Base-by-base conservation (phyloP, 2,888 invertebrate species). In the Nymphalis polychloros region DNA sequence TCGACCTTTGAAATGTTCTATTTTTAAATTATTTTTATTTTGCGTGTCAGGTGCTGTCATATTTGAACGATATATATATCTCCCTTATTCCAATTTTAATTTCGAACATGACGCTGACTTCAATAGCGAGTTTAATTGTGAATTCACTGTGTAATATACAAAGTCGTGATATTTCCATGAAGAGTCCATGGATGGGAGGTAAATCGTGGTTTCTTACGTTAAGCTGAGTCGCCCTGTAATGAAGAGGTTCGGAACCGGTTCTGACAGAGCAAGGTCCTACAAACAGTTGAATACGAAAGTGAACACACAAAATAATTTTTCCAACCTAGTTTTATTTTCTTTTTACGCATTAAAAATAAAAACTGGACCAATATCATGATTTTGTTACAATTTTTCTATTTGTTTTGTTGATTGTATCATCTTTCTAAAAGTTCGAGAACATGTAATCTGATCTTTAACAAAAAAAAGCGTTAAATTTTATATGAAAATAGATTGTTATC, bases 221-320 rank as follows among this genome's bases (percentile, higher is more conserved):
- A 72, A 70, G 68, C 63, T 63, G 31, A 41, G 55, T 69, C 68
- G 65, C 72, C 70, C 71, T 55, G 80, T 86, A 85, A 87, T 86
- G 83, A 86, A 87, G 84, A 85, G 80, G 77, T 80, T 71, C 72
- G 68, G 77, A 87, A 87, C 87, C 86, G 87, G 88, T 87, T 82
- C 72, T 68, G 59, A 66, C 65, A 59, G 67, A 63, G 76, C 76
- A 76, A 77, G 78, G 76, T 76, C 78, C 75, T 76, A 59, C 69
- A 67, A 52, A 61, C 65, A 69, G 53, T 62, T 64, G 55, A 46
- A 69, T 63, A 72, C 59, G 7, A 59, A 67, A 67, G 63, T 48
- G n/a, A 61, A 27, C 68, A 68, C 69, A 50, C 63, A 68, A n/a
- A 68, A 74, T 70, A 71, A 67, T 57, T 55, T 68, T 61, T 70